Base-by-base conservation (phyloP, 2,797 vertebrate genomes). In the Helicolenus hilgendorfi region DNA sequence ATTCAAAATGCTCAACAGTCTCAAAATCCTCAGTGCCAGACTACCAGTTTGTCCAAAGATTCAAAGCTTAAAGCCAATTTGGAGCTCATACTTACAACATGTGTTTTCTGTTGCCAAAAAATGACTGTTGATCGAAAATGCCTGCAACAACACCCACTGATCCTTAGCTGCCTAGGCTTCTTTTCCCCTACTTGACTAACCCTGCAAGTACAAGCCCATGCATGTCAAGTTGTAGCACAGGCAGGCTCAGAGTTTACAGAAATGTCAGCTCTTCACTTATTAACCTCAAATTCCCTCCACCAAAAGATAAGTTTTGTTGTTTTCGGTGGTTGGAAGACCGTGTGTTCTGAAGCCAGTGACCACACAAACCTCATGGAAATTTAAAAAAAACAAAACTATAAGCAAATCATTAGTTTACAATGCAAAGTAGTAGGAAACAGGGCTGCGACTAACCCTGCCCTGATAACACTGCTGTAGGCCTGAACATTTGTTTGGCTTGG, bases 21-120 rank as follows among this genome's bases (percentile, higher is more conserved):
- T 72, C 68, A 53, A 41, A 87, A 75, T 29, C 13, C 56, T 83
- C 41, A 29, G 64, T 14, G 73, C 73, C 73, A 88, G 49, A 68
- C 27, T 20, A 58, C 20, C 2, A 62, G 5, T 59, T 64, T 38
- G 59, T 73, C 64, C 45, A 71, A 59, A 82, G 69, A 71, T 33
- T 67, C 0, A 0, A 62, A 78, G 55, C 9, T 11, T 68, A 41
- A 86, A 93, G 59, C 24, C 58, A 82, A 67, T 69, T 72, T 69
- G 55, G 55, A 90, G 88, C 31, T 81, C 36, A 65, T 93, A 94
- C 91, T 94, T 89, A 96, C 89, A 81, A 75, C 87, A 87, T 88
- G 65, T 72, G 83, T 38, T 89, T 88, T 79, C 64, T 67, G 68
- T 68, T 70, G 60, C 59, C 71, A 56, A 72, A 77, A 77, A 76